Percentiles rank a stretch among this genome's conserved stretches.
phyloP scores from a whole-genome alignment of 2,113 vertebrate species.

The Hypomesus transpacificus region DNA sequence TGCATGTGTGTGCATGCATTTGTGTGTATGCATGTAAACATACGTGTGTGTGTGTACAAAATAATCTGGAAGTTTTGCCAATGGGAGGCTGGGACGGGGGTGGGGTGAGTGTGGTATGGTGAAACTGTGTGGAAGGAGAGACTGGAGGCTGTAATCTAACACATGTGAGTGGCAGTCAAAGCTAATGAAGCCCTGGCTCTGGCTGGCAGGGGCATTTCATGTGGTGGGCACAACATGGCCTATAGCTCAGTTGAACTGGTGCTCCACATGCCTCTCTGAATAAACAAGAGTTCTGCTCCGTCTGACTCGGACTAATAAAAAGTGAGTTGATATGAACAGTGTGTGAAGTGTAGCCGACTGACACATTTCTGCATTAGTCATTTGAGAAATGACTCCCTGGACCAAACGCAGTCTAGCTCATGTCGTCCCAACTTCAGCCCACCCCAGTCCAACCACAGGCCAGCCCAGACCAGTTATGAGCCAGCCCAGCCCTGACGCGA shows the following conservation, averaged over 20 bases:
- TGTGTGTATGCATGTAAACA: not conserved
- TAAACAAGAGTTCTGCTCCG: not conserved
- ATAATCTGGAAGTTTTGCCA: constrained; percentile 58
- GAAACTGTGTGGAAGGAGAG: not conserved
- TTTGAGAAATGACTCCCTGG: not conserved
- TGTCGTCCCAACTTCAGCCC: not conserved
- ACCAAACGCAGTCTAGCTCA: not conserved
- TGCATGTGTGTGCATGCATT: not conserved
- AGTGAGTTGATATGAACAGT: not conserved
- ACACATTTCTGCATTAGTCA: constrained; percentile 57
- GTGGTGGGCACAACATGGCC: constrained; percentile 55
- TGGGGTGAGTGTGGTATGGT: not conserved
- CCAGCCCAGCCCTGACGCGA: too few relatives aligned
- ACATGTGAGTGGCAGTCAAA: constrained; percentile 70
- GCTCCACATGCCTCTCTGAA: constrained; percentile 54
- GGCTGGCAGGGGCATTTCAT: constrained; percentile 74
- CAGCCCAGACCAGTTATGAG: too few relatives aligned
- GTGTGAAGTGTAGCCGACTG: constrained; percentile 46
- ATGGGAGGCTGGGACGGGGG: constrained; percentile 51
- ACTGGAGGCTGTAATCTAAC: constrained; percentile 68
- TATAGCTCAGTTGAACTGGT: constrained; percentile 52
- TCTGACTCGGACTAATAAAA: constrained; percentile 2
- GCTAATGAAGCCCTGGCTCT: constrained; percentile 73
- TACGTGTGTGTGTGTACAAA: constrained; percentile 45
- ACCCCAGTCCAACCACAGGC: too few relatives aligned